Evolutionary conservation across 1,140 invertebrate species (phyloP).

Genomic region (Scaptomyza pallida): DNA sequence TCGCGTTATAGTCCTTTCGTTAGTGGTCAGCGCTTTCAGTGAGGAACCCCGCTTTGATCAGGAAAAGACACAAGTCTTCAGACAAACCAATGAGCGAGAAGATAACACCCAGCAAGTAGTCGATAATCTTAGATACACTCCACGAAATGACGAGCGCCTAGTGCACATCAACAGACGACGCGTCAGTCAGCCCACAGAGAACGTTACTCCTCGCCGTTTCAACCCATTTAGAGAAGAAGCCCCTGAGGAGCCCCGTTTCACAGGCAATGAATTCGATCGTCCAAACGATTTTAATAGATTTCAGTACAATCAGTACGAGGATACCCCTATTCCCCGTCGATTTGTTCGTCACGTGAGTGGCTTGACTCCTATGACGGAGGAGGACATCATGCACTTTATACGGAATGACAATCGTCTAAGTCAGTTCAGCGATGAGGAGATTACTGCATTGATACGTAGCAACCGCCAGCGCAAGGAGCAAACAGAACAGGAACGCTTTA

Average conservation of each 20-base stretch:
- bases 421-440: conserved; percentile 2
- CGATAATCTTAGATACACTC: background rate
- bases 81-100: background rate
- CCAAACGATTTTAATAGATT: conserved; percentile 12
- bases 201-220: conserved; percentile 12
- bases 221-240: conserved; percentile 37
- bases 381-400: conserved; percentile 53
- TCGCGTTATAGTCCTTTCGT: background rate
- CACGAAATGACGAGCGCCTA: conserved; percentile 18
- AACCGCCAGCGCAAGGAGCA: conserved; percentile 17
- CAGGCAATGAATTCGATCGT: conserved; percentile 8
- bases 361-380: conserved; percentile 30
- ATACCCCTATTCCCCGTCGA: conserved; percentile 17
- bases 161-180: conserved; percentile 26
- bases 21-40: conserved; percentile 7
- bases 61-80: background rate
- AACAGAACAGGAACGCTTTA: conserved; percentile 30
- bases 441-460: background rate
- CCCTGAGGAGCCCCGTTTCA: too few relatives aligned
- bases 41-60: conserved; percentile 16
- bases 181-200: conserved; percentile 3
- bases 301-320: background rate
- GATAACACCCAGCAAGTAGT: background rate
- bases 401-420: conserved; percentile 45
- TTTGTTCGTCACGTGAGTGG: conserved; percentile 31